Percentiles rank a stretch among this genome's conserved stretches.
Evolutionary conservation across 2,888 invertebrate genomes (phyloP).

Genomic region (Melitaea athalia): DNA sequence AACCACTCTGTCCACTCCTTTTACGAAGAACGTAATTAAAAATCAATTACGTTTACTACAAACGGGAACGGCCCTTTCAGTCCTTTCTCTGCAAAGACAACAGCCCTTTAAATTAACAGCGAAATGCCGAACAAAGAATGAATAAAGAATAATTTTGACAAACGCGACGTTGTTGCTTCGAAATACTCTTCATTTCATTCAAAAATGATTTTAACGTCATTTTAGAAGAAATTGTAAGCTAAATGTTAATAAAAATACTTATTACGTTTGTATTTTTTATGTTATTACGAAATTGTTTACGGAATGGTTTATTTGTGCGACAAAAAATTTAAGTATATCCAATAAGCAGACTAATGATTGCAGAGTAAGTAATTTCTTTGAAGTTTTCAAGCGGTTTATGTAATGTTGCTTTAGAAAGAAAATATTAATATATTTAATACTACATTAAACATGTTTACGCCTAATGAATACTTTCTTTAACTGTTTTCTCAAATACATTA

Average conservation of each 20-base stretch:
- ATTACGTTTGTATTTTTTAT: neutral
- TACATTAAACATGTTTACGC: too few relatives aligned
- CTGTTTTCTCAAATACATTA: too few relatives aligned
- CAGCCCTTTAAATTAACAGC: conserved; percentile 18
- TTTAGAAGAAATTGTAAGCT: neutral
- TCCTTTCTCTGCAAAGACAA: conserved; percentile 16
- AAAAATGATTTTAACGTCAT: conserved; percentile 4
- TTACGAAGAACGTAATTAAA: conserved; percentile 2
- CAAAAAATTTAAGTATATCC: neutral
- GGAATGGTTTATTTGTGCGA: neutral
- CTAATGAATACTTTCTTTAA: too few relatives aligned
- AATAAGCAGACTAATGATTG: too few relatives aligned
- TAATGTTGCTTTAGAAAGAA: too few relatives aligned
- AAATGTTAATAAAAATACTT: neutral
- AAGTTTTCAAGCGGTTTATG: too few relatives aligned
- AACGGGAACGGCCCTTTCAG: neutral
- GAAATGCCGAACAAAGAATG: conserved; percentile 14
- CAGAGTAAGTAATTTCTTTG: too few relatives aligned
- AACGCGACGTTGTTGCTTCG: conserved; percentile 15
- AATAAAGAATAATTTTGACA: conserved; percentile 23
- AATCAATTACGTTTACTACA: neutral
- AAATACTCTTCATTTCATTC: conserved; percentile 17
- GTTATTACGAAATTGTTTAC: neutral
- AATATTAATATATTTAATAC: too few relatives aligned
- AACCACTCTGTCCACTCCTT: neutral